Conservation (phyloP, 2,888 invertebrate species). For the Ophonus ardosiacus region DNA sequence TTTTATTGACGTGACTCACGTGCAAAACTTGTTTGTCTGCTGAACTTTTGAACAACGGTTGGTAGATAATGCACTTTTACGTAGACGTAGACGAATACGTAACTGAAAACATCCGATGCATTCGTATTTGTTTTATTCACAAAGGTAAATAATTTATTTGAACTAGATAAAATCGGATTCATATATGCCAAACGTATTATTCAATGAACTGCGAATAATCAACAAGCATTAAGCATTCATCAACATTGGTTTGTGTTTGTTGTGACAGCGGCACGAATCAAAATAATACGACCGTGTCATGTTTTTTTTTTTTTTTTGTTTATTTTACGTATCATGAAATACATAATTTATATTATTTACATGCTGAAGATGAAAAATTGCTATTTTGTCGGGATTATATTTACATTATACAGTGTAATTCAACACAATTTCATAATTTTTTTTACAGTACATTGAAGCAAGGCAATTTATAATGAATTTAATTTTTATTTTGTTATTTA, state of each 20-base stretch:
- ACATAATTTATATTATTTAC: background rate
- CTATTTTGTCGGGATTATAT: background rate
- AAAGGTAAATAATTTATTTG: slow-evolving; percentile 31
- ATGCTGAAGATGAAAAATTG: background rate
- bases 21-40: slow-evolving; percentile 47
- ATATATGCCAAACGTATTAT: slow-evolving; percentile 7
- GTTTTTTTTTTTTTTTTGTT: slow-evolving; percentile 8
- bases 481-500: no score
- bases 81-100: background rate
- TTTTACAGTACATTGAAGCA: no score
- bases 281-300: background rate
- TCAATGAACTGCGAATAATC: slow-evolving; percentile 25
- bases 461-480: no score
- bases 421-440: no score
- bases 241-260: slow-evolving; percentile 28
- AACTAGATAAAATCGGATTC: slow-evolving; percentile 30
- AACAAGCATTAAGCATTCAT: slow-evolving; percentile 29
- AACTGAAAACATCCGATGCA: slow-evolving; percentile 7
- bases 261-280: background rate
- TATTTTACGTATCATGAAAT: background rate
- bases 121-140: slow-evolving; percentile 13
- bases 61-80: slow-evolving; percentile 21
- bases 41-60: slow-evolving; percentile 15
- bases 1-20: slow-evolving; percentile 32
- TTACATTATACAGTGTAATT: no score